Base-by-base conservation (phyloP, 1,140 invertebrate genomes). In the Meloidogyne floridensis region DNA sequence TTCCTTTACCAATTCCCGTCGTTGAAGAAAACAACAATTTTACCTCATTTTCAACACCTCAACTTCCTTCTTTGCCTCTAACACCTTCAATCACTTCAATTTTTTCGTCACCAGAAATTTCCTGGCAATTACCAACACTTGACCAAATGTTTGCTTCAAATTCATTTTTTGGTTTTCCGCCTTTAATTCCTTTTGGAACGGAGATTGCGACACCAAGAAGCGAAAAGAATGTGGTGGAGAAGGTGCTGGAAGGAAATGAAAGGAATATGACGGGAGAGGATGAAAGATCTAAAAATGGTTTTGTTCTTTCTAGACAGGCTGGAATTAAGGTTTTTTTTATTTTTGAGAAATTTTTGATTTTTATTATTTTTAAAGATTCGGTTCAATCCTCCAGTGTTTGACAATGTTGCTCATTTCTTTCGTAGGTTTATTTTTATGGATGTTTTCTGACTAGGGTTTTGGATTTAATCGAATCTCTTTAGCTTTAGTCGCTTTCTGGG, bases 341-440 rank as follows among this genome's bases (percentile, higher is more conserved):
- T 51, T 56, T 20, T 11, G 10, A 32, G 10, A 43, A 42, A 11
- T 18, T 18, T 42, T 11, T 13, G 6, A 51, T 77, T n/a, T 9
- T 8, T 3, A 6, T 2, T 1, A 71, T 51, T 72, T 65, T 71
- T 65, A 20, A n/a, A 79, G 77, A 56, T 86, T 43, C 84, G 85
- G 2, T 82, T 86, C 8, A 86, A 86, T 70, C 82, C 86, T 71
- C 85, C 85, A 13, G 54, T 87, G 4, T 86, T 86, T 78, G 54
- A 75, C 2, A 84, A 86, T 47, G 80, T 84, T 15, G 80, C 85
- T 18, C 47, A 65, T 32, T 72, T 86, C 6, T 85, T 86, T 75
- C 78, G 85, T 86, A 81, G 71, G 85, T 85, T 54, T 81, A 47
- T 56, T 83, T 54, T 6, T n/a, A n/a, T 56, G 32, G n/a, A 10